Evolutionary conservation across 2,797 vertebrate species (phyloP), one percentile per base, ranked within the genome.

Genomic region (Coilia nasus): DNA sequence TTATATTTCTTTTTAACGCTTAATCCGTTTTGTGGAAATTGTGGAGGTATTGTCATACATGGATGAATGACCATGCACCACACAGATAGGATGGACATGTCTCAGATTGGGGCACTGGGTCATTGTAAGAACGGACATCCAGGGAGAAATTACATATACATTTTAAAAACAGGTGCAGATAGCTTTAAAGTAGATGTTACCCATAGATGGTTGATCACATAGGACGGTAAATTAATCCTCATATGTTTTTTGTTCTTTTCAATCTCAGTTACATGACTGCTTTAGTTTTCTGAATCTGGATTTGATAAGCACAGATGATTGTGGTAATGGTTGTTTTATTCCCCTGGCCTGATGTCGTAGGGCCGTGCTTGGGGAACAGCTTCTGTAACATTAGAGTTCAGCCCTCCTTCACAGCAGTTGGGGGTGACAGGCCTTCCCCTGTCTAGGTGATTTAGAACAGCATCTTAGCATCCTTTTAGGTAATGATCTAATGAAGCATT

Each of bases 401-500:
- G 60, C 0, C n/a, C n/a, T 3, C 2, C 23, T 64, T 25, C 62
- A 64, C 62, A 31, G 28, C 64, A 35, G 35, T 19, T 21, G 50
- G 21, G 17, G 31, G 31, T 41, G 31, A 44, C 71, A 41, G 71
- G 31, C 6, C 71, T 7, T 28, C 31, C 35, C 71, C 71, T 44
- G 35, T 44, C 31, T n/a, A 44, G 5, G 5, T 78, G 35, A 78
- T 78, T 78, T 78, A 78, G 17, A 44, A 21, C 35, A 2, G 35
- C 71, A 44, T 44, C 71, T 21, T 78, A 78, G 15, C 6, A 44
- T 44, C 71, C 71, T 78, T 78, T 78, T 78, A 78, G 31, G 41
- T 78, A 41, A 78, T 78, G 71, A 78, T 78, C 41, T 78, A 78
- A 78, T 44, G 31, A 78, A 78, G 71, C 71, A 78, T 78, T 78